Base-by-base conservation (phyloP, 2,888 invertebrate species). In the Smittia aterrima region DNA sequence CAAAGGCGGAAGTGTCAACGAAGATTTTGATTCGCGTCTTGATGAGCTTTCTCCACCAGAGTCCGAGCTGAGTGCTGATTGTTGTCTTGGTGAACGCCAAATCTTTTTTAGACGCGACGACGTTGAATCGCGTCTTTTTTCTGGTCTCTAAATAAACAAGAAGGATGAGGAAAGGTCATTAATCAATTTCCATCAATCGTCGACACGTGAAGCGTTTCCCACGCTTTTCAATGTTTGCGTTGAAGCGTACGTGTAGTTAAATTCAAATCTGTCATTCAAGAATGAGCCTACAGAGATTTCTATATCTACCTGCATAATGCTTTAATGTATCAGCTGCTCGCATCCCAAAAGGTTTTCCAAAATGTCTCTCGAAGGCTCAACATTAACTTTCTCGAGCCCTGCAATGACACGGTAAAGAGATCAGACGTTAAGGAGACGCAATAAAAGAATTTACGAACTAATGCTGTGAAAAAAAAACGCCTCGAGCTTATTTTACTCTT, bases 41-140 rank as follows among this genome's bases (percentile, higher is more conserved):
- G 82, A 83, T 76, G 83, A 86, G 83, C 83, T 86, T 83, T 87
- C 87, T 83, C 81, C 83, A 76, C 81, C 81, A 54, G 82, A 82
- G 76, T 82, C 83, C 77, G 82, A 82, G 76, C 82, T 82, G 77
- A 83, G 83, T 74, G 83, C 82, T 76, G 83, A 83, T 77, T 82
- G 82, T 75, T 83, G 82, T 78, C 82, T 83, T 77, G 82, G 82
- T 78, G 82, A 81, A 76, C 82, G 82, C 83, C 83, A 83, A 79
- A 83, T 82, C 79, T 81, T 80, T 79, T 83, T 83, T 77, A 83
- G 79, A 80, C 83, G 82, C 81, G 82, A 75, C 76, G 68, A 68
- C 47, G 68, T 73, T 54, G 72, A 75, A 54, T 83, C 83, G 80
- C 82, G 83, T 79, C 83, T 82, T 81, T 83, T 83, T 80, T 83